Percentiles rank a stretch among this genome's conserved stretches.
Conservation (phyloP, 2,888 invertebrate genomes). For the Mantis religiosa region DNA sequence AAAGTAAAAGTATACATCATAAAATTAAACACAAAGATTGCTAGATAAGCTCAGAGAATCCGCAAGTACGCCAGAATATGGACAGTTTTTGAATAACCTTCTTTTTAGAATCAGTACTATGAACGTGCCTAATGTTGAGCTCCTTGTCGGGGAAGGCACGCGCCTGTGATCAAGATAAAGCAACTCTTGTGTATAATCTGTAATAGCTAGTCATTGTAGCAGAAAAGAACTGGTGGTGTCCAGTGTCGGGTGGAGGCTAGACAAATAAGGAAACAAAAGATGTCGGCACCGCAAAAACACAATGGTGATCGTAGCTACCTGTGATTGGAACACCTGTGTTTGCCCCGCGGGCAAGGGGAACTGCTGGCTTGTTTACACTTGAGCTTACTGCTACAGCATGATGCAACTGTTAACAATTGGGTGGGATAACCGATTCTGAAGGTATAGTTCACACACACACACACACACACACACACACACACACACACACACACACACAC, state of each 20-base stretch:
- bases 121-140: too few species aligned
- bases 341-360: background rate
- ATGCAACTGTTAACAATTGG: background rate
- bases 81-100: too few species aligned
- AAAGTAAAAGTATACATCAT: too few species aligned
- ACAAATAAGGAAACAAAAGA: background rate
- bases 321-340: constrained; percentile 1
- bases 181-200: background rate
- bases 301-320: background rate
- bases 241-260: background rate
- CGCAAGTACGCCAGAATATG: too few species aligned
- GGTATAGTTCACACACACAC: background rate
- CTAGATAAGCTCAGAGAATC: too few species aligned
- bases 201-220: background rate
- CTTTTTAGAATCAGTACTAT: background rate
- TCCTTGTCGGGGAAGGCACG: background rate
- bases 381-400: background rate
- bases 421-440: background rate
- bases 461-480: too few species aligned
- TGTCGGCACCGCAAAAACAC: background rate
- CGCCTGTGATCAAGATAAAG: background rate
- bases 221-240: background rate
- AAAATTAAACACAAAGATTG: too few species aligned
- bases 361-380: background rate
- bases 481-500: too few species aligned